Percentiles rank a stretch among this genome's conserved stretches.
phyloP scores from a whole-genome alignment of 2,888 invertebrate species.

The Spilarctia lutea region DNA sequence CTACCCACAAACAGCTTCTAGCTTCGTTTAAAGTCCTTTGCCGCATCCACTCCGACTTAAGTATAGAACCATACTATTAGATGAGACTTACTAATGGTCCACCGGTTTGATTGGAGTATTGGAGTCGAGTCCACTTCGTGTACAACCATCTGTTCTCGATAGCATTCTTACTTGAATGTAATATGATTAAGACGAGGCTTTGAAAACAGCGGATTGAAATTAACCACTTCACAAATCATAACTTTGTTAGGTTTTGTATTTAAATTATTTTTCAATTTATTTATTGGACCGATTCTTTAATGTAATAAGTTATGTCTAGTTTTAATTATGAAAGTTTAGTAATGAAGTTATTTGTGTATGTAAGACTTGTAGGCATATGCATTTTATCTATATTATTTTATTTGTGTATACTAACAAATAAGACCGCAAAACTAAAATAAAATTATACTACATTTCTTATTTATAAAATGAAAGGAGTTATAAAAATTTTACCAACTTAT shows the following conservation, averaged over 20 bases:
- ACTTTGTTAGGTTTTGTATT: neutral
- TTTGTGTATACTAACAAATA: no score
- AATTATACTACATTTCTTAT: no score
- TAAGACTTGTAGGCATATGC: neutral
- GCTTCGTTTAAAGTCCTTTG: slow-evolving; percentile 17
- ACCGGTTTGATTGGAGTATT: slow-evolving; percentile 25
- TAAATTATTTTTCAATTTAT: neutral
- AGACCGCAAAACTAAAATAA: neutral
- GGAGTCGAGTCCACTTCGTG: slow-evolving; percentile 19
- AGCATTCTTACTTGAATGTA: slow-evolving; percentile 19
- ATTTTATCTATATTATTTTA: neutral
- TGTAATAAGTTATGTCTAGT: neutral
- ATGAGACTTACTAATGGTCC: slow-evolving; percentile 13
- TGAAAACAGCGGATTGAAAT: slow-evolving; percentile 2
- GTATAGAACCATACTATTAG: slow-evolving; percentile 11
- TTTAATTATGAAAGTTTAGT: neutral
- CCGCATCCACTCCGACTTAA: slow-evolving; percentile 5
- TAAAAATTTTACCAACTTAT: no score
- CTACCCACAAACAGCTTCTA: slow-evolving; percentile 16
- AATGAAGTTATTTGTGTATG: neutral
- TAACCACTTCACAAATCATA: neutral
- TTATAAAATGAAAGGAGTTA: no score
- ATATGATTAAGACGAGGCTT: slow-evolving; percentile 21
- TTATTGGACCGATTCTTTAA: neutral
- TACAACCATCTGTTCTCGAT: slow-evolving; percentile 28